Base-by-base conservation (phyloP, 2,888 invertebrate species). In the Disparrhopalites patrizii region DNA sequence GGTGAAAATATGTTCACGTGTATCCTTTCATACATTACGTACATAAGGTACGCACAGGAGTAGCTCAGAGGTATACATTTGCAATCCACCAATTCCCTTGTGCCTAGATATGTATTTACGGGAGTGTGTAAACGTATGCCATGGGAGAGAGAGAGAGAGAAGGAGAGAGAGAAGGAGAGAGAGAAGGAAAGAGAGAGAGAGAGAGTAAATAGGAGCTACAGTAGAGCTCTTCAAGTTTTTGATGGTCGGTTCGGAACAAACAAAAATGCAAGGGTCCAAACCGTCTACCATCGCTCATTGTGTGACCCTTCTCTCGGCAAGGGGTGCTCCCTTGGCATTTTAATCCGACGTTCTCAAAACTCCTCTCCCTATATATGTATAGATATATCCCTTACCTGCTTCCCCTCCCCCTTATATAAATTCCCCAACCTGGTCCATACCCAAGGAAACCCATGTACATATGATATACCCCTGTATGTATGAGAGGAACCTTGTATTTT, bases 251-350 rank as follows among this genome's bases (percentile, higher is more conserved):
- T 63, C 56, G 55, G 56, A 55, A 63, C 54, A 55, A 63, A 63
- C 63, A 63, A 63, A 63, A 62, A 55, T 63, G 30, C 47, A 55
- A 65, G 65, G 65, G 65, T 55, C 67, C 67, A 62, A 57, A 58
- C 18, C 62, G 67, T 67, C 67, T 67, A 67, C 28, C 67, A 62
- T 33, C 30, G 15, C 38, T 54, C 47, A 38, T 55, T 57, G 40
- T 62, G 67, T 68, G 68, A 70, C 72, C 72, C 69, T 70, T 72
- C 65, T 70, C 67, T 58, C 70, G 62, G 69, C 68, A 67, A 70
- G 72, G 72, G 70, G 72, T 72, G 70, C 71, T 68, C 60, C 68
- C 68, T 68, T 69, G 68, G 70, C 36, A 23, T 56, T 56, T 52
- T 52, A 43, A 43, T 43, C 72, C 68, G 68, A 66, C 68, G 54